phyloP scores from a whole-genome alignment of 2,888 invertebrate genomes.

The Drosophila pullipes region DNA sequence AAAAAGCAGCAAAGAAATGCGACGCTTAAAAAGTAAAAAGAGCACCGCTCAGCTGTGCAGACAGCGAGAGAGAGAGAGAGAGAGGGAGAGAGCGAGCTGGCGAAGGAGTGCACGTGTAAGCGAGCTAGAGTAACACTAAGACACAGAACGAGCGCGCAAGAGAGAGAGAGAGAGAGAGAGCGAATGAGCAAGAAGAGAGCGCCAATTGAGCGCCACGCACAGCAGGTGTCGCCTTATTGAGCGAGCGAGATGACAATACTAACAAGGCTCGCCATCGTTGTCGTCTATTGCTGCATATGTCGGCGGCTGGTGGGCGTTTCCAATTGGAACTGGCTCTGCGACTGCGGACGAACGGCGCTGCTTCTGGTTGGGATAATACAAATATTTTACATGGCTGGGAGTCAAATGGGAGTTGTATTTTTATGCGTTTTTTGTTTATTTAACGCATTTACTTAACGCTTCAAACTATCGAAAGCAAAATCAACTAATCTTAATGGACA shows the following conservation, averaged over 20 bases:
- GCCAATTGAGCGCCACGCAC: slow-evolving; percentile 56
- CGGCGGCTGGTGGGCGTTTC: slow-evolving; percentile 69
- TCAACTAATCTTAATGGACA: slow-evolving; percentile 81
- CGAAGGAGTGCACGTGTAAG: slow-evolving; percentile 27
- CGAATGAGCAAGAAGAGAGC: slow-evolving; percentile 39
- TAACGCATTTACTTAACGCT: slow-evolving; percentile 70
- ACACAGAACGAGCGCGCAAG: slow-evolving; percentile 15
- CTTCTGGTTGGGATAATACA: slow-evolving; percentile 66
- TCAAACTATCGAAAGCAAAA: slow-evolving; percentile 77
- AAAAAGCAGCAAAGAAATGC: slow-evolving; percentile 57
- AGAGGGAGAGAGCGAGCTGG: slow-evolving; percentile 17
- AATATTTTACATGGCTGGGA: slow-evolving; percentile 49
- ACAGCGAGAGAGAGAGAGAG: slow-evolving; percentile 15
- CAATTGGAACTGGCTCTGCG: slow-evolving; percentile 70
- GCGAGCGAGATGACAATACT: slow-evolving; percentile 49
- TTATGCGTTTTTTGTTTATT: slow-evolving; percentile 29
- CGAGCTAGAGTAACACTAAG: slow-evolving; percentile 6
- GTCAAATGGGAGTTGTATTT: slow-evolving; percentile 33
- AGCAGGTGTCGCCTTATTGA: slow-evolving; percentile 55
- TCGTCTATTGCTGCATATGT: slow-evolving; percentile 36
- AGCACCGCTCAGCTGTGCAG: slow-evolving; percentile 46
- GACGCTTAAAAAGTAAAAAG: slow-evolving; percentile 55
- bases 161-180: slow-evolving; percentile 45
- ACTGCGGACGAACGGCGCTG: slow-evolving; percentile 34
- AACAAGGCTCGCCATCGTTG: slow-evolving; percentile 49